Base-by-base conservation (phyloP, 2,113 vertebrate species). In the Pseudolaguvia tuberculata region DNA sequence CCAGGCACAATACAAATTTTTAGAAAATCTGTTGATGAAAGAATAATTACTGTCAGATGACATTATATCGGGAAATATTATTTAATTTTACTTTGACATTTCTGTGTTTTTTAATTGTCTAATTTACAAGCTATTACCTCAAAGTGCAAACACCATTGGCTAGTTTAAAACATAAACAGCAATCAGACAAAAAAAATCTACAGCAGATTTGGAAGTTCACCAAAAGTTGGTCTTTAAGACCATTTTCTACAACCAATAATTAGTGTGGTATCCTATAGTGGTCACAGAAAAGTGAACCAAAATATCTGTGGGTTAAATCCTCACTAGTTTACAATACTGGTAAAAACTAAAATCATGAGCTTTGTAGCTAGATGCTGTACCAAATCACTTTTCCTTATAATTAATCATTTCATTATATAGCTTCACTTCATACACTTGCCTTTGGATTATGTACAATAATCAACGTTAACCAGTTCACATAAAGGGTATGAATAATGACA, bases 1-100 rank as follows among this genome's bases (percentile, higher is more conserved):
- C 82, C 84, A 86, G 84, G 84, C 77, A 86, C 84, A 86, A 83
- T 81, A 86, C 78, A 70, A 81, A 84, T 78, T 84, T 82, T 72
- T 79, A 72, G 84, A 72, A 74, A 66, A 82, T 77, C 67, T 84
- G 77, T 57, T 75, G 74, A 61, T 77, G 81, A 75, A 81, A 68
- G 39, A 67, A 67, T 27, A 50, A 12, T 48, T 42, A 42, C 39
- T 42, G 39, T 9, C 39, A 42, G 39, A 35, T 35, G 31, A 42
- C 39, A 6, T 42, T 4, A 42, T 42, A 42, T 7, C 9, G 4
- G 39, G 39, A 42, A 42, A 6, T 42, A 56, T 71, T 71, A 56
- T 31, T 23, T 55, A 56, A 31, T 21, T 70, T 31, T 23, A 56
- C 31, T 70, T 70, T 56, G 45, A 2, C 8, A 42, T 56, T 35